These are phyloP conservation scores for Drosophila oshimai DNA, from an alignment of 1,140 invertebrate species.

Conservation along the genomic window DNA sequence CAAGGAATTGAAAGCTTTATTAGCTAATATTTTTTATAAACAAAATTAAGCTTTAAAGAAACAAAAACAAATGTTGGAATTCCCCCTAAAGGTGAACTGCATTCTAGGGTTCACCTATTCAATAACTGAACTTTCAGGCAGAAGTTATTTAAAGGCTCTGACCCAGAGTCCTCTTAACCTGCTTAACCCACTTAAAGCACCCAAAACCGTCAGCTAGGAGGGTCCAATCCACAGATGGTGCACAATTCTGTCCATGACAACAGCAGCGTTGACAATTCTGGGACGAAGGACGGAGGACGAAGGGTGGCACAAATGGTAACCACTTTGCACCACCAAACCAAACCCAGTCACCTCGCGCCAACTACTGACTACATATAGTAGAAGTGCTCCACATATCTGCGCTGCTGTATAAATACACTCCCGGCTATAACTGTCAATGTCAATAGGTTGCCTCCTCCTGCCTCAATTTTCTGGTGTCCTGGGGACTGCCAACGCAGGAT, in stretches of 20 bases:
- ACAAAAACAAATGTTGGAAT: too few relatives aligned
- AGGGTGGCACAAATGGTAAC: background rate
- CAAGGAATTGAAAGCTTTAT: too few relatives aligned
- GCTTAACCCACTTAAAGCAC: constrained; percentile 19
- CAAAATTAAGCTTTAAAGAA: too few relatives aligned
- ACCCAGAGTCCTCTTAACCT: background rate
- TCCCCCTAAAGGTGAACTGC: too few relatives aligned
- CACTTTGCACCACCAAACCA: background rate
- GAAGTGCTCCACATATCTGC: constrained; percentile 41
- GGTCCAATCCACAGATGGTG: constrained; percentile 5
- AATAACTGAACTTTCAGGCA: background rate
- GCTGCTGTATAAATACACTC: constrained; percentile 63
- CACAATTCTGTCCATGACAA: constrained; percentile 41
- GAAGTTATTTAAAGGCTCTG: background rate
- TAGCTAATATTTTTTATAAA: too few relatives aligned
- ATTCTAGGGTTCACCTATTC: background rate
- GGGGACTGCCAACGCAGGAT: constrained; percentile 55
- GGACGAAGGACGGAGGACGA: background rate
- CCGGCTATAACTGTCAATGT: constrained; percentile 72
- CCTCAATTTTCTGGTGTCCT: constrained; percentile 5
- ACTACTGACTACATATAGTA: constrained; percentile 10
- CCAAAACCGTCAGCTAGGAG: background rate
- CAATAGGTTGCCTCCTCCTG: constrained; percentile 39
- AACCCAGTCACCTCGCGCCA: background rate
- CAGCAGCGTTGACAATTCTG: constrained; percentile 27